Evolutionary conservation across 1,140 invertebrate genomes (phyloP).

Genomic region (Tetramorium parvispinum): DNA sequence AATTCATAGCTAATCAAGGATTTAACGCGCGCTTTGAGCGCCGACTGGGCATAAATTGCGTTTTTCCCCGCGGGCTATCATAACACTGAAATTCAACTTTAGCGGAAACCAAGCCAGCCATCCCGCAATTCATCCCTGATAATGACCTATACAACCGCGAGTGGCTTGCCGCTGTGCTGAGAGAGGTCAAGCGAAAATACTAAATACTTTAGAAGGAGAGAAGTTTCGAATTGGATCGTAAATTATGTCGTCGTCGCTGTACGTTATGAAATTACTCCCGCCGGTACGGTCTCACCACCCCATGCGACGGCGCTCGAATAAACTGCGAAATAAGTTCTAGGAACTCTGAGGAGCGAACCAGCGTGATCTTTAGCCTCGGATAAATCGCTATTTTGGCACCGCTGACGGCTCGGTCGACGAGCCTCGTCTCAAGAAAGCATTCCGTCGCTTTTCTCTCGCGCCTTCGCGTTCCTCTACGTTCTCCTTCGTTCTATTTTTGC

Average conservation of each 20-base stretch:
- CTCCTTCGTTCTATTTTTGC: constrained; percentile 60
- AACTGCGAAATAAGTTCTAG: background rate
- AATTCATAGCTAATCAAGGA: constrained; percentile 54
- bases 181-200: constrained; percentile 23
- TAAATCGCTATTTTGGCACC: constrained; percentile 57
- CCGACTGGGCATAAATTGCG: constrained; percentile 38
- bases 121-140: background rate
- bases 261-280: background rate
- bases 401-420: constrained; percentile 21
- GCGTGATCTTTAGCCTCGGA: constrained; percentile 13
- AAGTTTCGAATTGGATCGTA: background rate
- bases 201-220: background rate
- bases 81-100: constrained; percentile 14
- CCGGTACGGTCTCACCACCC: background rate
- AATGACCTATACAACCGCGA: background rate
- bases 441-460: constrained; percentile 32
- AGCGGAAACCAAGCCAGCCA: background rate
- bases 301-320: background rate
- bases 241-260: background rate
- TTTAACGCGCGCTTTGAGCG: constrained; percentile 56
- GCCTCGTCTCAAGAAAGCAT: constrained; percentile 56
- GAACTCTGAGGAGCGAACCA: background rate
- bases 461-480: constrained; percentile 20
- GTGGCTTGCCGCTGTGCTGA: background rate
- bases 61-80: constrained; percentile 32